Percentiles rank a stretch among this genome's conserved stretches.
phyloP scores from a whole-genome alignment of 2,113 vertebrate species.

The Coracopsis vasa region DNA sequence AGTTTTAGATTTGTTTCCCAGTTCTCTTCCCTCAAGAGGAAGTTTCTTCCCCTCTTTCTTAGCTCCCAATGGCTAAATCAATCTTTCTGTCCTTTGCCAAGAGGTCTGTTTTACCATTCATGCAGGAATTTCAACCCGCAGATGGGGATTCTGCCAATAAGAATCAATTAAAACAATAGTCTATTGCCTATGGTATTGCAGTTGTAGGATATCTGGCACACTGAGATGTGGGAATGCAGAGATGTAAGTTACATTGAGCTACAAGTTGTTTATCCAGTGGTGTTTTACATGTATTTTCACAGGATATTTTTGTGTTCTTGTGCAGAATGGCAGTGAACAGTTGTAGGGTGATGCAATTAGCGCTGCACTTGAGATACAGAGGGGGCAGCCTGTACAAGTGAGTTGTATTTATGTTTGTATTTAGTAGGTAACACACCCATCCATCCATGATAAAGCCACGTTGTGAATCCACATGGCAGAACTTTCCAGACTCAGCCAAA shows the following conservation, averaged over 20 bases:
- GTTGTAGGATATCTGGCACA: background rate
- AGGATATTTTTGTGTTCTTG: background rate
- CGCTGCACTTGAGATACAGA: background rate
- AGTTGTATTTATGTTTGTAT: background rate
- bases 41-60: slow-evolving; percentile 1
- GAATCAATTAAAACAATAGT: slow-evolving; percentile 36
- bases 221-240: background rate
- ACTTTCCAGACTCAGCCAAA: background rate
- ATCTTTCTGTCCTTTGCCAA: slow-evolving; percentile 26
- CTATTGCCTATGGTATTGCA: background rate
- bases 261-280: background rate
- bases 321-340: background rate
- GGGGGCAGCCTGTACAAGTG: background rate
- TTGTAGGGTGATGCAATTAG: background rate
- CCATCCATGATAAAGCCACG: background rate
- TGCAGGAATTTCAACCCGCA: slow-evolving; percentile 1
- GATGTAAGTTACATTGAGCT: background rate
- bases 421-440: background rate
- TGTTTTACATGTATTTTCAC: background rate
- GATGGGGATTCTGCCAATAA: background rate
- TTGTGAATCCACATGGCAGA: background rate
- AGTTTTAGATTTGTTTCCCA: slow-evolving; percentile 40
- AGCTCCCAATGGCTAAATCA: slow-evolving; percentile 41
- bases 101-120: slow-evolving; percentile 50
- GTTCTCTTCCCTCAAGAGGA: slow-evolving; percentile 40